A percentile compares a stretch with the other conserved stretches of the same genome.
phyloP scores from a whole-genome alignment of 2,797 vertebrate genomes.

The Gymnocypris eckloni region DNA sequence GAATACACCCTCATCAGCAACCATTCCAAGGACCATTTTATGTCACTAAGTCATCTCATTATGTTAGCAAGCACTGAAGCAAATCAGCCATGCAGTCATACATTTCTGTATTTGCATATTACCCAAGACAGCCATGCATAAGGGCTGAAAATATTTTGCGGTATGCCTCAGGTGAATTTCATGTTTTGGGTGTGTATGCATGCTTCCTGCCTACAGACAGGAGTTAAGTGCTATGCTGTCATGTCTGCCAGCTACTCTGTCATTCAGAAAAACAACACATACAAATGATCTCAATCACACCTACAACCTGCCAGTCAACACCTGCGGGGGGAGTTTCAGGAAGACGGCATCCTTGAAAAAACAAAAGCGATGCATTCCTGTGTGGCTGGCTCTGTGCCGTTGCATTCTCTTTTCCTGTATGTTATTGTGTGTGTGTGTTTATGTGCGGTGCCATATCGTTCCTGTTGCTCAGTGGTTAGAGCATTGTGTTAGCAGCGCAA shows the following conservation, averaged over 20 bases:
- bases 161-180: slow-evolving; percentile 38
- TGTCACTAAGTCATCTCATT: neutral
- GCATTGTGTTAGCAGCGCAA: too few relatives aligned
- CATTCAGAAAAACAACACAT: slow-evolving; percentile 56
- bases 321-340: slow-evolving; percentile 64
- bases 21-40: neutral
- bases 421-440: slow-evolving; percentile 17
- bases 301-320: slow-evolving; percentile 67
- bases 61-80: neutral
- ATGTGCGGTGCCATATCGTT: neutral
- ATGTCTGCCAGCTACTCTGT: slow-evolving; percentile 53
- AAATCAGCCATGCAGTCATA: neutral
- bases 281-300: slow-evolving; percentile 68
- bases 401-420: slow-evolving; percentile 29
- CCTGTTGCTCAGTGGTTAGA: too few relatives aligned
- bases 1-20: neutral
- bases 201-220: slow-evolving; percentile 36
- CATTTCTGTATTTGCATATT: slow-evolving; percentile 30
- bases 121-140: slow-evolving; percentile 3
- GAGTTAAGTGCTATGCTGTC: slow-evolving; percentile 50
- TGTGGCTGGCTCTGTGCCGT: slow-evolving; percentile 54
- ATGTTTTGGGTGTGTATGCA: slow-evolving; percentile 20
- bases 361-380: slow-evolving; percentile 31
- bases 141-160: slow-evolving; percentile 19
- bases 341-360: slow-evolving; percentile 60